phyloP scores from a whole-genome alignment of 2,797 vertebrate species.

The Onychomys torridus region DNA sequence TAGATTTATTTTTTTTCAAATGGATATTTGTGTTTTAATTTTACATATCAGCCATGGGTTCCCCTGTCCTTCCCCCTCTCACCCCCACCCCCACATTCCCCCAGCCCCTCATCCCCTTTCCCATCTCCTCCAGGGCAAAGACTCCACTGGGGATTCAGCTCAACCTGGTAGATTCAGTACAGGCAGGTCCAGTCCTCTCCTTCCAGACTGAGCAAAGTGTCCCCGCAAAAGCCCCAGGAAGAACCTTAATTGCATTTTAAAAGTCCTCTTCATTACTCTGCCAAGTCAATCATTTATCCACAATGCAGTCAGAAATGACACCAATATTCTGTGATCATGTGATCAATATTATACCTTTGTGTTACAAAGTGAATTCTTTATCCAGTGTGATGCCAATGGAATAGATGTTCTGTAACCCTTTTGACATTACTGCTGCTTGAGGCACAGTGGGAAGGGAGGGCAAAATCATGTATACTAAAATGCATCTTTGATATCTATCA shows the following conservation, averaged over 20 bases:
- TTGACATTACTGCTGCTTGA: not conserved
- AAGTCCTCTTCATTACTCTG: not conserved
- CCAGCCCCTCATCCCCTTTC: too few species aligned
- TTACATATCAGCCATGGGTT: too few species aligned
- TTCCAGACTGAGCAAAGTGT: too few species aligned
- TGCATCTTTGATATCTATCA: not conserved
- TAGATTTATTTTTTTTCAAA: too few species aligned
- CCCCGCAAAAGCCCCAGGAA: too few species aligned
- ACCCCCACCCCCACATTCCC: too few species aligned
- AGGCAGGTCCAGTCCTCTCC: too few species aligned
- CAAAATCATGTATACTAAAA: not conserved
- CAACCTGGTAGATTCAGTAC: too few species aligned
- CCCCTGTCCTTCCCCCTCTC: too few species aligned
- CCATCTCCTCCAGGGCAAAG: too few species aligned
- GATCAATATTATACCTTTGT: not conserved
- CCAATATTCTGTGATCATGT: not conserved
- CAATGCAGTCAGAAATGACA: not conserved
- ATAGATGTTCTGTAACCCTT: not conserved
- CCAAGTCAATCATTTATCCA: not conserved
- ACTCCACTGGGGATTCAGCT: too few species aligned
- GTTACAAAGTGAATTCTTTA: not conserved
- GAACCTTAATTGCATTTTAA: not conserved
- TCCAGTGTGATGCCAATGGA: not conserved
- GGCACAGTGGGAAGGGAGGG: not conserved
- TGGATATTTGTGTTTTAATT: too few species aligned